Evolutionary conservation across 2,888 invertebrate species (phyloP).

Genomic region (Drosophila yooni): DNA sequence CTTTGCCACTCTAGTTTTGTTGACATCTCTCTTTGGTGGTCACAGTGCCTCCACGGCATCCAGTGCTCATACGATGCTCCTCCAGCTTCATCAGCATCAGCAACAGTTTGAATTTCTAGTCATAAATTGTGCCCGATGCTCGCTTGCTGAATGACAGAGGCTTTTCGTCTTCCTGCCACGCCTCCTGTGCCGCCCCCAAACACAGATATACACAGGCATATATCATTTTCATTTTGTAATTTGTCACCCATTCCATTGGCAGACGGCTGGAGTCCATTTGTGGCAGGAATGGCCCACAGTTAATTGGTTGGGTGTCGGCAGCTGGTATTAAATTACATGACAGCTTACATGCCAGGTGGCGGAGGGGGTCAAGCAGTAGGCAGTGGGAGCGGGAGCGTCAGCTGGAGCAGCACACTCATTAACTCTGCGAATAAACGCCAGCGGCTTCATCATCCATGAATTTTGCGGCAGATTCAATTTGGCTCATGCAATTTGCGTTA

Average conservation of each 20-base stretch:
- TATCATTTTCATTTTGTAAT: conserved; percentile 81
- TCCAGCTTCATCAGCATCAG: conserved; percentile 37
- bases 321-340: conserved; percentile 75
- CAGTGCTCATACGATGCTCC: background rate
- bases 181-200: background rate
- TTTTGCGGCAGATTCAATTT: conserved; percentile 60
- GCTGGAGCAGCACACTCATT: conserved; percentile 49
- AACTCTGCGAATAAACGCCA: conserved; percentile 42
- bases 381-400: background rate
- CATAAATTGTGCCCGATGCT: conserved; percentile 58
- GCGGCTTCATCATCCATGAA: conserved; percentile 51
- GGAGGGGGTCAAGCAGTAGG: background rate
- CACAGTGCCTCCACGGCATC: background rate
- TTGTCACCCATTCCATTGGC: conserved; percentile 55
- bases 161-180: conserved; percentile 33
- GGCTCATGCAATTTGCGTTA: conserved; percentile 43
- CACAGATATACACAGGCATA: conserved; percentile 46
- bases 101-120: conserved; percentile 36
- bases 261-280: conserved; percentile 34
- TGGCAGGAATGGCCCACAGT: conserved; percentile 64
- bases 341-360: conserved; percentile 65
- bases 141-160: conserved; percentile 38
- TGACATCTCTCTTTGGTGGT: conserved; percentile 69
- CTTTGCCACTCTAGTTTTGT: conserved; percentile 52
- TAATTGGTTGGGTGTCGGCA: conserved; percentile 75